phyloP scores from a whole-genome alignment of 1,140 invertebrate genomes.

The Lethrus apterus region DNA sequence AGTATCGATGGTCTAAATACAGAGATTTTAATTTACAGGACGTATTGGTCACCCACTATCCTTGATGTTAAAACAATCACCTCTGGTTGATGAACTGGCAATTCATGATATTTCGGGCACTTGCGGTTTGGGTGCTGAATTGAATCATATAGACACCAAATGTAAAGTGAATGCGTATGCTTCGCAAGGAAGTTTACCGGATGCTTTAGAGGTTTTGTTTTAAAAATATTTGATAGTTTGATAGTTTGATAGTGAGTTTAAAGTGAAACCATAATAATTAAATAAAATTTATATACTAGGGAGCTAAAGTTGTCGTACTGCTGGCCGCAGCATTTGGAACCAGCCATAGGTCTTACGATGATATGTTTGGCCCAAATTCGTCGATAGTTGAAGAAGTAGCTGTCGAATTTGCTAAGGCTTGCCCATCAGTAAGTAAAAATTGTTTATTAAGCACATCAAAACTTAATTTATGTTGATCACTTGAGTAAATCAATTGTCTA shows the following conservation, averaged over 20 bases:
- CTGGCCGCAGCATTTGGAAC: slow-evolving; percentile 37
- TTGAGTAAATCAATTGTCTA: too few relatives aligned
- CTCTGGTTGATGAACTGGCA: slow-evolving; percentile 52
- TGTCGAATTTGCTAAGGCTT: slow-evolving; percentile 43
- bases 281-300: slow-evolving; percentile 29
- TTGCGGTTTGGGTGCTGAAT: slow-evolving; percentile 47
- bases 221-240: too few relatives aligned
- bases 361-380: slow-evolving; percentile 38
- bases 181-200: slow-evolving; percentile 33
- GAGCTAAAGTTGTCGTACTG: slow-evolving; percentile 49
- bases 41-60: slow-evolving; percentile 45
- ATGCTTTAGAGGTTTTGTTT: slow-evolving; percentile 45
- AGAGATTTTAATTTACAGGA: slow-evolving; percentile 18
- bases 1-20: background rate
- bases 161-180: slow-evolving; percentile 56
- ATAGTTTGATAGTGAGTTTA: slow-evolving; percentile 4
- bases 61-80: slow-evolving; percentile 52
- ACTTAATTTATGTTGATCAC: too few relatives aligned
- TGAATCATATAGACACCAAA: slow-evolving; percentile 52
- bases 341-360: slow-evolving; percentile 10
- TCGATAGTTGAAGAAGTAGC: slow-evolving; percentile 44
- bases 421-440: slow-evolving; percentile 41
- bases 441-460: too few relatives aligned
- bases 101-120: slow-evolving; percentile 47
- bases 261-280: background rate